phyloP scores from a whole-genome alignment of 2,113 vertebrate species.

The Coptodon bakossiorum region DNA sequence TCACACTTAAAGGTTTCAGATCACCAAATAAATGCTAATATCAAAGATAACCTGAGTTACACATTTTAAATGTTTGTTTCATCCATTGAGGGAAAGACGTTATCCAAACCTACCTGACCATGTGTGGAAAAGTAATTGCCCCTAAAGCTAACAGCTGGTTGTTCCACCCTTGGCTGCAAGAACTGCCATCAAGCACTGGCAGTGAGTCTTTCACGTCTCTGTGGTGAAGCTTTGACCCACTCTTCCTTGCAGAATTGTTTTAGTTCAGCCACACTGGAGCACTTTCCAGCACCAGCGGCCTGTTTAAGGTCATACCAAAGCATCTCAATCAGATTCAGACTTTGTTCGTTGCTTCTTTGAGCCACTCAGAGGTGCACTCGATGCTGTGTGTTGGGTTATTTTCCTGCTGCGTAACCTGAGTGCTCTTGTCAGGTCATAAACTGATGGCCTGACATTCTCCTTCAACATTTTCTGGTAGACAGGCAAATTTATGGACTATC shows the following conservation, averaged over 20 bases:
- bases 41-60: not conserved
- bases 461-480: not conserved
- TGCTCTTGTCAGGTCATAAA: not conserved
- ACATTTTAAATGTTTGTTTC: not conserved
- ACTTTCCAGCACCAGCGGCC: not conserved
- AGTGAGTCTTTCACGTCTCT: not conserved
- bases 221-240: not conserved
- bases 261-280: not conserved
- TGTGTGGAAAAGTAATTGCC: not conserved
- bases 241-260: not conserved
- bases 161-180: not conserved
- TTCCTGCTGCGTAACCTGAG: not conserved
- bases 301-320: not conserved
- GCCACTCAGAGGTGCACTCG: not conserved
- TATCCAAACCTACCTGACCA: fast-evolving
- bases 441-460: not conserved
- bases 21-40: not conserved
- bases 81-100: fast-evolving
- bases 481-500: not conserved
- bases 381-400: not conserved
- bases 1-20: not conserved
- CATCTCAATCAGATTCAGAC: not conserved
- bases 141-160: not conserved
- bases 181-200: not conserved
- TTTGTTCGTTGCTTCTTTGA: not conserved